phyloP scores from a whole-genome alignment of 1,140 invertebrate genomes.

The Idris sp. region DNA sequence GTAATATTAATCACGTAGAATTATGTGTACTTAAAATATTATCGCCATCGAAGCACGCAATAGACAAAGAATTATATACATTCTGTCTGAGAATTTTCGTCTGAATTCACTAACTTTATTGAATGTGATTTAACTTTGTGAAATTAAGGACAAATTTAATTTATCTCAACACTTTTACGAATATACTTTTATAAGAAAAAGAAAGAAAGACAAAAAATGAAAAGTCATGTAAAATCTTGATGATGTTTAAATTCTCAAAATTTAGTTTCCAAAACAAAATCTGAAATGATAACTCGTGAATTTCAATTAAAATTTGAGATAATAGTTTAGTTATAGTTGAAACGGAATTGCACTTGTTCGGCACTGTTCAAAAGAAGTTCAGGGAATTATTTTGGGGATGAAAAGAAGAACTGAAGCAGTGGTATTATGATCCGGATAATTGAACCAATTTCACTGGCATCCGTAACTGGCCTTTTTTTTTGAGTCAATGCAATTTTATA shows the following conservation, averaged over 20 bases:
- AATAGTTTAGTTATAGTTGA: slow-evolving; percentile 42
- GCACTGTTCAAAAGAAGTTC: slow-evolving; percentile 27
- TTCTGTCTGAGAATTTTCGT: not conserved
- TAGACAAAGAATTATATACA: not conserved
- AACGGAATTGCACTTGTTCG: slow-evolving; percentile 12
- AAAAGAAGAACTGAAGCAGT: slow-evolving; percentile 36
- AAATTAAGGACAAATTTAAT: no score
- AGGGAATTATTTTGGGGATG: slow-evolving; percentile 24
- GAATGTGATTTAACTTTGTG: no score
- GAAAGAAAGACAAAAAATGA: no score
- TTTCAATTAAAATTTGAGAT: slow-evolving; percentile 54
- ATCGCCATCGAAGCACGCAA: no score
- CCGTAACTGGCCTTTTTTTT: slow-evolving; percentile 36
- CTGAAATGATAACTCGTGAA: slow-evolving; percentile 36
- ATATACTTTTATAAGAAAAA: no score
- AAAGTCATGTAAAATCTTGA: no score
- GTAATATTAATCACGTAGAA: no score
- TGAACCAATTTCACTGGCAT: slow-evolving; percentile 41
- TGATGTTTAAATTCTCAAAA: slow-evolving; percentile 36
- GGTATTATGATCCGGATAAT: slow-evolving; percentile 44
- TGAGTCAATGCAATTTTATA: slow-evolving; percentile 49
- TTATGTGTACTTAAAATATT: no score
- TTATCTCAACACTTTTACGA: no score
- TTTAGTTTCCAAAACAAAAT: slow-evolving; percentile 27
- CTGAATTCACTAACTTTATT: slow-evolving; percentile 12